Conservation (phyloP, 30 jellyfish, hydroid and myxozoan species). For the Chrysaora quinquecirrha region DNA sequence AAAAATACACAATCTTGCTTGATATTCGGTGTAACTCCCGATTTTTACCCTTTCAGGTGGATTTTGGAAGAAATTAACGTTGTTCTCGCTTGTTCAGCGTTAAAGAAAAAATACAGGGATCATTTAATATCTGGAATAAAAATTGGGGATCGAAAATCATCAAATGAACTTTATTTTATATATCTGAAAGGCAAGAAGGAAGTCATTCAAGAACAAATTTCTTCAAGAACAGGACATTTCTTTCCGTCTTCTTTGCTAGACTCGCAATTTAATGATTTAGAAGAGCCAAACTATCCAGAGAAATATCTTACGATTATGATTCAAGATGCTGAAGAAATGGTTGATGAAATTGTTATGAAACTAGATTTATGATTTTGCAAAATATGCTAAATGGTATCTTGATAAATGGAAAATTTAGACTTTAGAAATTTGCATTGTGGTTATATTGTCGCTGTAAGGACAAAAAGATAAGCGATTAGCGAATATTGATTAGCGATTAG, state of each 20-base stretch:
- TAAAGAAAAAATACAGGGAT: constrained; percentile 40
- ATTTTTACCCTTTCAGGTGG: constrained; percentile 16
- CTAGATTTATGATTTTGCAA: too few relatives aligned
- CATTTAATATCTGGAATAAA: constrained; percentile 1
- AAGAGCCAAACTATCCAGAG: constrained; percentile 41
- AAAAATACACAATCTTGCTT: too few relatives aligned
- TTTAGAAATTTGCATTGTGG: too few relatives aligned
- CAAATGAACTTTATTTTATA: constrained; percentile 3
- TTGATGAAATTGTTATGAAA: background rate
- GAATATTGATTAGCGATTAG: too few relatives aligned
- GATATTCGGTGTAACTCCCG: too few relatives aligned
- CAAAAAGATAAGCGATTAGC: too few relatives aligned
- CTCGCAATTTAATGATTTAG: constrained; percentile 53
- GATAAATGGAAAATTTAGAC: too few relatives aligned
- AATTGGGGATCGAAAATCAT: background rate
- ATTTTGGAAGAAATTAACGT: background rate
- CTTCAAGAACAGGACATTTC: constrained; percentile 44
- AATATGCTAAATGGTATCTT: too few relatives aligned
- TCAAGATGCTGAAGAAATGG: constrained; percentile 7
- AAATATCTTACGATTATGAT: constrained; percentile 17
- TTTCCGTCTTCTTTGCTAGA: constrained; percentile 30
- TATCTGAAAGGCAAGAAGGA: constrained; percentile 32
- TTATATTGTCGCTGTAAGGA: too few relatives aligned
- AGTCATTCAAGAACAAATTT: constrained; percentile 14
- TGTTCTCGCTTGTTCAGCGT: constrained; percentile 59